These are phyloP conservation scores for Cheilosia soror DNA, from an alignment of 2,888 invertebrate genomes.

Conservation along the genomic window DNA sequence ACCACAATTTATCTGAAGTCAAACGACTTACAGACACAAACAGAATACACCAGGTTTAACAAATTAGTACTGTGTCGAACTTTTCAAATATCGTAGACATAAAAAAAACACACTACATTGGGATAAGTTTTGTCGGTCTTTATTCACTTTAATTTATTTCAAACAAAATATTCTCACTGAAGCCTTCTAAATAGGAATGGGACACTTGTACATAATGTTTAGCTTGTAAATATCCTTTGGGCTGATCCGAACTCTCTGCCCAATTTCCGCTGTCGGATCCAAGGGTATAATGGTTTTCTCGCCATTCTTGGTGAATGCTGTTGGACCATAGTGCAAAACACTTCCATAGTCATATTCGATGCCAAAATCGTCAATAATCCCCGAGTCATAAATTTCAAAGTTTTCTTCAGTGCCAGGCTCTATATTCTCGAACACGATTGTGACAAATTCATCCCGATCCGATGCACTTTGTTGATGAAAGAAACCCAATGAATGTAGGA, in stretches of 20 bases:
- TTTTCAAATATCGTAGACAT: neutral
- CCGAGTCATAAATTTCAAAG: constrained; percentile 87
- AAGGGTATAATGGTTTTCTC: constrained; percentile 87
- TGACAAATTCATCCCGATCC: constrained; percentile 89
- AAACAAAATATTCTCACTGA: neutral
- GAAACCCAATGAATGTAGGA: constrained; percentile 91
- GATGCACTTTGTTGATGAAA: constrained; percentile 91
- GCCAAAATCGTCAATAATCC: constrained; percentile 86
- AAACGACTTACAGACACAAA: no score
- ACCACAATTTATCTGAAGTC: no score
- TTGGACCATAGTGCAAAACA: constrained; percentile 91
- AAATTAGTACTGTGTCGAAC: neutral
- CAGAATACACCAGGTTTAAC: no score
- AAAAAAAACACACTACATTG: no score
- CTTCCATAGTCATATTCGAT: constrained; percentile 90
- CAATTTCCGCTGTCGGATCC: constrained; percentile 79
- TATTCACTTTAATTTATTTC: neutral
- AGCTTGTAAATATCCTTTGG: constrained; percentile 78
- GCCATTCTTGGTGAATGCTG: constrained; percentile 89
- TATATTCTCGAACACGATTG: constrained; percentile 84
- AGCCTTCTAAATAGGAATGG: constrained; percentile 76
- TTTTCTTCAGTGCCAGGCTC: constrained; percentile 87
- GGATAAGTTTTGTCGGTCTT: no score
- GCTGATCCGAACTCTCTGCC: constrained; percentile 80
- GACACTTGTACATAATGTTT: constrained; percentile 81